A percentile compares a stretch with the other conserved stretches of the same genome.
Conservation (phyloP, 2,113 vertebrate genomes). For the Engraulis encrasicolus region DNA sequence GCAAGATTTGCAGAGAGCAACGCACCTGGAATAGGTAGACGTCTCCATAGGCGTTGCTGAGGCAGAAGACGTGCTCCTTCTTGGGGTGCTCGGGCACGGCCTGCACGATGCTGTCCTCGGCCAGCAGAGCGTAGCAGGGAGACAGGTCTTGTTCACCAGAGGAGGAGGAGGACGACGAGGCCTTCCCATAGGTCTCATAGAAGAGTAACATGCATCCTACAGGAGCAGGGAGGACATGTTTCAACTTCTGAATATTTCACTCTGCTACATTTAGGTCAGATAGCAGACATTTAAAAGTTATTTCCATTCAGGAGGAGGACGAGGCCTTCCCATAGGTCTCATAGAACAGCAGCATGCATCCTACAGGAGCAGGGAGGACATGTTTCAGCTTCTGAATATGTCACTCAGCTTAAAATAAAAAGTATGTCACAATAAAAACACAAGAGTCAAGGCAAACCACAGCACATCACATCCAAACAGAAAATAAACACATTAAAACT, state of each 20-base stretch:
- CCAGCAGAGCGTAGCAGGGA: conserved; percentile 82
- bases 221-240: not conserved
- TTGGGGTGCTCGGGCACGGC: conserved; percentile 90
- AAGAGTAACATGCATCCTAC: conserved; percentile 89
- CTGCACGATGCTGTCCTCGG: conserved; percentile 89
- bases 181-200: conserved; percentile 85
- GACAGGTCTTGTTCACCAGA: conserved; percentile 79
- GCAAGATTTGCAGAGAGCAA: too few species aligned
- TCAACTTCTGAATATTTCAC: not conserved
- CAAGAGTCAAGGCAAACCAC: too few species aligned
- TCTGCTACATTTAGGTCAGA: too few species aligned
- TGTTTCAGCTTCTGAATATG: not conserved
- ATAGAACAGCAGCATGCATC: conserved; percentile 88
- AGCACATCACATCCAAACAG: too few species aligned
- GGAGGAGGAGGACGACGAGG: too few species aligned
- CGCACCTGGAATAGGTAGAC: conserved; percentile 92
- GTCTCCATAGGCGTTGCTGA: conserved; percentile 91
- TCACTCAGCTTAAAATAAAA: not conserved
- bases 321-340: conserved; percentile 82
- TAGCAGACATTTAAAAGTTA: too few species aligned
- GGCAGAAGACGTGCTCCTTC: conserved; percentile 92
- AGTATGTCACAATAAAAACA: too few species aligned
- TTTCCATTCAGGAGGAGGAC: too few species aligned
- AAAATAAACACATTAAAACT: too few species aligned
- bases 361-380: conserved; percentile 63